Evolutionary conservation across 1,140 invertebrate genomes (phyloP), one percentile per base, ranked within the genome.

Genomic region (Nixonia krombeini): DNA sequence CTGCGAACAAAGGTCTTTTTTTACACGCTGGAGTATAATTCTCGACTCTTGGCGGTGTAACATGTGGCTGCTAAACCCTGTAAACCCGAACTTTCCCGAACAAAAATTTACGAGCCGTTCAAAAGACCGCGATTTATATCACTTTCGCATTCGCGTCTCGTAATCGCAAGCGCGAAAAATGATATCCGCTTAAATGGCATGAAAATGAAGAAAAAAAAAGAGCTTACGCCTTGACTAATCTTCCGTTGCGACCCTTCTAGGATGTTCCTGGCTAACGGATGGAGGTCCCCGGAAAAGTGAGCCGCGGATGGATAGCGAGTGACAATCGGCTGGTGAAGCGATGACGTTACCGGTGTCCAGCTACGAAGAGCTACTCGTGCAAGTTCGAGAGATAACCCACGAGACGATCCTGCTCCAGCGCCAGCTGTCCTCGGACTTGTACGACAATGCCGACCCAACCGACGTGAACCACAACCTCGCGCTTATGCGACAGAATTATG

Each of bases 281-380:
- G 73, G 73, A 65, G 57, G 58, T 63, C 46, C 7, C 15, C 28
- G 38, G 9, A 13, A 29, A 28, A 42, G 26, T 6, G 12, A 55
- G 37, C 44, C 12, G 44, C 38, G 40, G 52, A 47, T 49, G 53
- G 51, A 37, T 46, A 61, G 57, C 46, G 16, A 23, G 29, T 40
- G 50, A 56, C 21, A 12, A 50, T 45, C 15, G 46, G 37, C 26
- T 38, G 33, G 15, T n/a, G 53, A 37, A 76, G 72, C 71, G 68
- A 88, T 87, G 86, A 87, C 85, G 74, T 77, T 87, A 53, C 86
- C 86, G 41, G 85, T 87, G 52, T 85, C 85, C 12, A 87, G 82
- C 55, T 87, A 87, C 74, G 86, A 87, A 73, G 86, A 87, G 51
- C 79, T 88, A 38, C 80, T 88, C 62, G 79, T 80, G 50, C 81